Percentiles rank a stretch among this genome's conserved stretches.
These are phyloP conservation scores for Cepaea hortensis DNA, from an alignment of 2,888 invertebrate genomes.

Conservation along the genomic window DNA sequence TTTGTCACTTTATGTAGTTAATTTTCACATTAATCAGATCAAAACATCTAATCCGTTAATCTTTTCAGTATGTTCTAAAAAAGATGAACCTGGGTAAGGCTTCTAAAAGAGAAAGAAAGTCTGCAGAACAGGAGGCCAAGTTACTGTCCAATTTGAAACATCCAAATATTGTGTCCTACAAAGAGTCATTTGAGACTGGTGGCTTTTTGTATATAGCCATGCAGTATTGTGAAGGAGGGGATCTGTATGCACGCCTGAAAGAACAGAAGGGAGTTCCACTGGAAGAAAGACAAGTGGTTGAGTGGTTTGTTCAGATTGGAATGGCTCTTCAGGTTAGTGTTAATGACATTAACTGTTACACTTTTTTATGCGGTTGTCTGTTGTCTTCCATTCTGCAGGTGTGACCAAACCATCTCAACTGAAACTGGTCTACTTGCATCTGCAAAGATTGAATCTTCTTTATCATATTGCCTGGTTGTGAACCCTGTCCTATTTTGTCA, in stretches of 20 bases:
- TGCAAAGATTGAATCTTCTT: no score
- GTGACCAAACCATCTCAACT: no score
- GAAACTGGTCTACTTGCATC: no score
- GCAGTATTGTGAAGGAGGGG: conserved; percentile 78
- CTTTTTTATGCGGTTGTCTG: not conserved
- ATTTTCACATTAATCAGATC: no score
- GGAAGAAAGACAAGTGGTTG: conserved; percentile 77
- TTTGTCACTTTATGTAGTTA: no score
- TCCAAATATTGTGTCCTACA: conserved; percentile 78
- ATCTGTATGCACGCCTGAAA: conserved; percentile 76
- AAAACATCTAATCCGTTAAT: conserved; percentile 3
- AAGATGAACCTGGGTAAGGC: conserved; percentile 75
- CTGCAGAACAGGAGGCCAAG: conserved; percentile 77
- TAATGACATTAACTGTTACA: not conserved
- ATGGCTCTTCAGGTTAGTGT: conserved; percentile 77
- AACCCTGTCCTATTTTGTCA: no score
- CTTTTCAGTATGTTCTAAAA: conserved; percentile 76
- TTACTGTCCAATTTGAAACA: conserved; percentile 77
- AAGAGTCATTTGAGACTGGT: conserved; percentile 77
- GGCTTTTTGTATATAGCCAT: conserved; percentile 77
- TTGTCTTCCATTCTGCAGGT: no score
- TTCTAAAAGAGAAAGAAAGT: conserved; percentile 73
- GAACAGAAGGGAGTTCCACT: conserved; percentile 74
- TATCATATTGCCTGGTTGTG: no score
- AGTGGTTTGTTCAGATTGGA: conserved; percentile 78